phyloP scores from a whole-genome alignment of 2,113 vertebrate genomes.

The Sphaerodactylus townsendi region DNA sequence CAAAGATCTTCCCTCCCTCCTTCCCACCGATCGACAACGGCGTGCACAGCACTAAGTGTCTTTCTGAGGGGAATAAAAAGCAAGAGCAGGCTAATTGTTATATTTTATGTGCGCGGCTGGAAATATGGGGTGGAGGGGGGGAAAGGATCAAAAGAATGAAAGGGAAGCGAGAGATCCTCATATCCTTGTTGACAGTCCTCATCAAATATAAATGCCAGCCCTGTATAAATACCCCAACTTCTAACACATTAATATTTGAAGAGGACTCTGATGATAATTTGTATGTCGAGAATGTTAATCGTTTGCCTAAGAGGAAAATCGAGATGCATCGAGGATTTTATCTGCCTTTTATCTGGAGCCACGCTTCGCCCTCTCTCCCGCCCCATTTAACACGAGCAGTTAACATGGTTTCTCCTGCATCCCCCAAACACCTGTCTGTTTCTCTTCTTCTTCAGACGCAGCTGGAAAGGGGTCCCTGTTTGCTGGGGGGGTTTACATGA shows the following conservation, averaged over 20 bases:
- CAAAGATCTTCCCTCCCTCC: background rate
- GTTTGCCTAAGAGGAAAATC: slow-evolving; percentile 40
- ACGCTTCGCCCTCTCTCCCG: background rate
- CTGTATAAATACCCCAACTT: slow-evolving; percentile 7
- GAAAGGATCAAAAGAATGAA: background rate
- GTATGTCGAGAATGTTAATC: slow-evolving; percentile 52
- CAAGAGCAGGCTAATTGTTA: slow-evolving; percentile 34
- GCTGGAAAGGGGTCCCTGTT: background rate
- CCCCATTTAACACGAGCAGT: background rate
- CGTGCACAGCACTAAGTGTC: background rate
- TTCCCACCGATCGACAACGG: fast-evolving
- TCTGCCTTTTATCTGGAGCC: background rate
- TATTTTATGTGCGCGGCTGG: slow-evolving; percentile 34
- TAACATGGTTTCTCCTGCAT: background rate
- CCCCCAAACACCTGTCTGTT: background rate
- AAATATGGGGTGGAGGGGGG: background rate
- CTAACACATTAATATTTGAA: slow-evolving; percentile 63
- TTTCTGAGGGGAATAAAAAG: background rate
- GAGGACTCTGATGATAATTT: slow-evolving; percentile 41
- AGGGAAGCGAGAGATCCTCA: background rate
- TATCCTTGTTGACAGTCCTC: slow-evolving; percentile 48
- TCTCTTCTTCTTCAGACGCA: background rate
- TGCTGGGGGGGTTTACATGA: background rate
- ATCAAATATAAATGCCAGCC: slow-evolving; percentile 33
- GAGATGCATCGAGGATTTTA: slow-evolving; percentile 46